Conservation (phyloP, 2,797 vertebrate species). For the Momotus momota region DNA sequence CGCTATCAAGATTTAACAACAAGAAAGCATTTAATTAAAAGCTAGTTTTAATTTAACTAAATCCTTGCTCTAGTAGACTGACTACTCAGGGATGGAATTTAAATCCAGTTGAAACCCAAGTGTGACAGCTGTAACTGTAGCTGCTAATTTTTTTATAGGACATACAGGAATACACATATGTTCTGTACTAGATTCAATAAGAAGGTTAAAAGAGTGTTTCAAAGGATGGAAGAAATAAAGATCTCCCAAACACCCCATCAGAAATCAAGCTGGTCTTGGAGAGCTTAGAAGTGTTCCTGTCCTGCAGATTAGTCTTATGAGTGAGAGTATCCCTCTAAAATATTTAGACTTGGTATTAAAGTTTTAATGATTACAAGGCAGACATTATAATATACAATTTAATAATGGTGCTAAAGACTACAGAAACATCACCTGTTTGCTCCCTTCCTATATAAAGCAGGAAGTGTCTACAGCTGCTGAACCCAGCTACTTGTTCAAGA, state of each 20-base stretch:
- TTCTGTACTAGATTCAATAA: background rate
- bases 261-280: background rate
- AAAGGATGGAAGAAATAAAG: background rate
- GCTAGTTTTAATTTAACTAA: background rate
- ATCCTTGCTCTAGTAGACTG: background rate
- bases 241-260: background rate
- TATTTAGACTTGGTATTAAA: background rate
- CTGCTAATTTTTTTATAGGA: background rate
- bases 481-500: background rate
- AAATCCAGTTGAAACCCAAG: background rate
- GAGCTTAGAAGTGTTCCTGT: background rate
- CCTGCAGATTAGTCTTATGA: background rate
- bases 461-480: background rate
- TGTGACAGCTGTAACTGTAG: fast-evolving
- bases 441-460: background rate
- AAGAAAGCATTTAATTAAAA: background rate
- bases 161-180: background rate
- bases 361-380: background rate
- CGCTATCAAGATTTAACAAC: background rate
- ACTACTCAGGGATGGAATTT: background rate
- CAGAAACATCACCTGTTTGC: background rate
- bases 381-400: background rate
- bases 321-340: background rate
- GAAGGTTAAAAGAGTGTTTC: background rate
- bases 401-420: background rate